phyloP scores from a whole-genome alignment of 1,140 invertebrate species.

The Listronotus oregonensis region DNA sequence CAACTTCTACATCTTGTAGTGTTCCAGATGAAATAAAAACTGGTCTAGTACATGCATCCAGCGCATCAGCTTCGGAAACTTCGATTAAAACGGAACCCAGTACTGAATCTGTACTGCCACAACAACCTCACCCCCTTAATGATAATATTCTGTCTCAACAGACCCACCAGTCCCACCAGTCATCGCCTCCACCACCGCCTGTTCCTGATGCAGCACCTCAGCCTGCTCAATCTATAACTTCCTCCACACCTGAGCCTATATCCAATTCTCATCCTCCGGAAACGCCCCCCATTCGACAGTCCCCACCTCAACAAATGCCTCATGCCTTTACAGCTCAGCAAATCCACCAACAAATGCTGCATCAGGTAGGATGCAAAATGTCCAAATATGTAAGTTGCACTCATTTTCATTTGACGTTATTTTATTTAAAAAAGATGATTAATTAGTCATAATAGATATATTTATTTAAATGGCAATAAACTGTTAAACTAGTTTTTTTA shows the following conservation, averaged over 20 bases:
- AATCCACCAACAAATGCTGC: conserved; percentile 56
- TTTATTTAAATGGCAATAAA: too few species aligned
- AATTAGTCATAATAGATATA: too few species aligned
- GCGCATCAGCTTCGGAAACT: too few species aligned
- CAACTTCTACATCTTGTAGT: not conserved
- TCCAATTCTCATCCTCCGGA: conserved; percentile 37
- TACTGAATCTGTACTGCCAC: too few species aligned
- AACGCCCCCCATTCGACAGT: conserved; percentile 12
- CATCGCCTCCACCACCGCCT: too few species aligned
- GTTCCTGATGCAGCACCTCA: not conserved
- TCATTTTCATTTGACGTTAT: conserved; percentile 26
- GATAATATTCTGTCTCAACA: too few species aligned
- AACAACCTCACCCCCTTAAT: too few species aligned
- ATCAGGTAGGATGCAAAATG: conserved; percentile 49
- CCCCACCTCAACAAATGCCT: conserved; percentile 25
- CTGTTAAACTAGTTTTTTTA: too few species aligned
- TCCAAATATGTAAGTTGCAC: conserved; percentile 31
- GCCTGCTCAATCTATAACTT: conserved; percentile 4
- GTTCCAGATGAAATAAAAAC: not conserved
- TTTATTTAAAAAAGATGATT: not conserved
- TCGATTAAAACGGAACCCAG: too few species aligned
- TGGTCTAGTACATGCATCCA: too few species aligned
- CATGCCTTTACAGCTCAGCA: conserved; percentile 43
- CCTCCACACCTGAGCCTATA: conserved; percentile 39
- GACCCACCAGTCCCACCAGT: too few species aligned